Conservation (phyloP, 2,888 invertebrate genomes). For the Pseudoips prasinana region DNA sequence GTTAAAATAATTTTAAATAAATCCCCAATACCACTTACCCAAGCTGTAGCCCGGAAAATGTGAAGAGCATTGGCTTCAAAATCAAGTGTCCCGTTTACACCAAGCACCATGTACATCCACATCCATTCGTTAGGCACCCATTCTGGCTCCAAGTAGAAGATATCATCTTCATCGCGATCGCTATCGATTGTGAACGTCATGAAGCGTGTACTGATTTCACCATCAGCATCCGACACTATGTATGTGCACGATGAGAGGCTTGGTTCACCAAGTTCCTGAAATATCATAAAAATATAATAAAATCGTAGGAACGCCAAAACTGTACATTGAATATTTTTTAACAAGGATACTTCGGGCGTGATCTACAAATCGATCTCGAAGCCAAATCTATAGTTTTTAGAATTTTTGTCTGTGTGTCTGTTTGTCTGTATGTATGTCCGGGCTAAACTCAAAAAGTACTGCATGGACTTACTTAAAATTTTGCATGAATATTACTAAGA, state of each 20-base stretch:
- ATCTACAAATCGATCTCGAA: too few relatives aligned
- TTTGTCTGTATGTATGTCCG: too few relatives aligned
- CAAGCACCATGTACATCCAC: slow-evolving; percentile 59
- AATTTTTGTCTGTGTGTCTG: too few relatives aligned
- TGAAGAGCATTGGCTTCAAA: slow-evolving; percentile 77
- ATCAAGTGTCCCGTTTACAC: slow-evolving; percentile 51
- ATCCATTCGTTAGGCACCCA: slow-evolving; percentile 44
- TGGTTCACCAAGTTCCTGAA: slow-evolving; percentile 64
- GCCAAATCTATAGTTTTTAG: too few relatives aligned
- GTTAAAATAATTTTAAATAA: too few relatives aligned
- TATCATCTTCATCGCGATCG: slow-evolving; percentile 53
- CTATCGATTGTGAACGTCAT: slow-evolving; percentile 66
- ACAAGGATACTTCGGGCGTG: too few relatives aligned
- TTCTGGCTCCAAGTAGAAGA: slow-evolving; percentile 58
- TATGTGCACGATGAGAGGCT: slow-evolving; percentile 60
- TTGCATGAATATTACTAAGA: too few relatives aligned
- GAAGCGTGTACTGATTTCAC: slow-evolving; percentile 62
- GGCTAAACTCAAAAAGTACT: too few relatives aligned
- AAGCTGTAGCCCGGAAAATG: slow-evolving; percentile 77
- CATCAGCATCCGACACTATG: slow-evolving; percentile 64
- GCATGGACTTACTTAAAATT: too few relatives aligned
- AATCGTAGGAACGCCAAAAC: too few relatives aligned
- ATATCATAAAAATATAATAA: too few relatives aligned
- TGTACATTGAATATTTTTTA: too few relatives aligned
- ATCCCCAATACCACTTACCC: slow-evolving; percentile 55